These are phyloP conservation scores for Odobenus rosmarus DNA, from an alignment of 2,113 vertebrate species.

Conservation along the genomic window DNA sequence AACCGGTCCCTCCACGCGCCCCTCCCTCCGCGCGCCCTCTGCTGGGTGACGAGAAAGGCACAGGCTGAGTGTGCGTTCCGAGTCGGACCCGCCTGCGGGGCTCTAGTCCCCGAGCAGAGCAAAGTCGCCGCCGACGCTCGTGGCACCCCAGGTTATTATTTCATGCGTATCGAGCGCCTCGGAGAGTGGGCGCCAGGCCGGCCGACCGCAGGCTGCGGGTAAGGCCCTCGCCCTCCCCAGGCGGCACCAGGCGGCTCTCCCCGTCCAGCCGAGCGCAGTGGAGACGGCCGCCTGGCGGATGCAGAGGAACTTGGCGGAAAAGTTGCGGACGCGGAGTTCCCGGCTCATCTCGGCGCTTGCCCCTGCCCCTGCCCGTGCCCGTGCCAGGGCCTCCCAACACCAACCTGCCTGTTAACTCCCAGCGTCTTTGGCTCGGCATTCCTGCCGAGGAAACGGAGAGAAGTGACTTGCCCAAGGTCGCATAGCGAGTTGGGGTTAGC, in stretches of 20 bases:
- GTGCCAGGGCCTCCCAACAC: background rate
- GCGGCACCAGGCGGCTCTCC: background rate
- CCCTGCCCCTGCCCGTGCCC: background rate
- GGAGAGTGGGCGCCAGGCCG: constrained; percentile 43
- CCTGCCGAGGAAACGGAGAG: background rate
- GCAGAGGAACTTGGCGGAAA: background rate
- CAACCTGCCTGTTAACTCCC: background rate
- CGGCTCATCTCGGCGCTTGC: background rate
- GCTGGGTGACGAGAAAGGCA: background rate
- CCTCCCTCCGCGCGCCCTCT: constrained; percentile 58
- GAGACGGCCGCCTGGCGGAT: background rate
- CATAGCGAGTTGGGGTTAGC: background rate
- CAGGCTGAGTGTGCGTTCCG: background rate
- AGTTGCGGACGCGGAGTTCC: constrained; percentile 4
- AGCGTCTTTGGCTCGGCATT: background rate
- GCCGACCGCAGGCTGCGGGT: background rate
- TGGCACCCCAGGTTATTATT: constrained; percentile 28
- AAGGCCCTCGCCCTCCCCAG: background rate
- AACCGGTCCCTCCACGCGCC: background rate
- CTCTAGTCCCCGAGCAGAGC: background rate
- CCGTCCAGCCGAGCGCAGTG: background rate
- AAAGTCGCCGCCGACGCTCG: background rate
- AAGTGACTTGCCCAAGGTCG: background rate
- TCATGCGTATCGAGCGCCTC: constrained; percentile 49
- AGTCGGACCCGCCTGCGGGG: background rate